These are phyloP conservation scores for Pogonognathellus flavescens DNA, from an alignment of 1,140 invertebrate species.

Conservation along the genomic window DNA sequence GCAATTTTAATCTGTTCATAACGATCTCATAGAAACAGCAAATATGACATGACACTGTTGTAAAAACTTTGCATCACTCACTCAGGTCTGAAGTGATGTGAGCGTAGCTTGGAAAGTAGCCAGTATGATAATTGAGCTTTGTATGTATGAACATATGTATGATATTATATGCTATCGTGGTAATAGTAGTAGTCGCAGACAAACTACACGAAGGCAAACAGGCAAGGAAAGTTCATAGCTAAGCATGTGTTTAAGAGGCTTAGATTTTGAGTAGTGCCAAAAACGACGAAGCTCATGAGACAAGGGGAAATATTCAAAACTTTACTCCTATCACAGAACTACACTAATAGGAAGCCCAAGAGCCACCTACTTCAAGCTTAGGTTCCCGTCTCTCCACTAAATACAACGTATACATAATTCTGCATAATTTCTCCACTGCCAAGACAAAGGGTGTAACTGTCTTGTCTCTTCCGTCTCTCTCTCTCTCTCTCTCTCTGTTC, in stretches of 20 bases:
- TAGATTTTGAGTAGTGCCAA: slow-evolving; percentile 35
- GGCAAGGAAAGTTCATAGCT: not conserved
- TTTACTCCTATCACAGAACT: not conserved
- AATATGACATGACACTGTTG: slow-evolving; percentile 46
- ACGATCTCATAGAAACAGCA: slow-evolving; percentile 44
- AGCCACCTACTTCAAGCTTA: not conserved
- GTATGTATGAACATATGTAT: slow-evolving; percentile 29
- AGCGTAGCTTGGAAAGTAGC: slow-evolving; percentile 26
- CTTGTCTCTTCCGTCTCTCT: slow-evolving; percentile 4
- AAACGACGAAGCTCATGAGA: slow-evolving; percentile 15
- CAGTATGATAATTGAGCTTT: slow-evolving; percentile 45
- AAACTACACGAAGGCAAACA: not conserved
- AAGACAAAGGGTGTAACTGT: slow-evolving; percentile 23
- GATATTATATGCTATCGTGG: not conserved
- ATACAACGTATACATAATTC: slow-evolving; percentile 9
- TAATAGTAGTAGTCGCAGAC: not conserved
- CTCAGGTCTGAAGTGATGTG: slow-evolving; percentile 26
- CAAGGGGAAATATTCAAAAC: slow-evolving; percentile 23
- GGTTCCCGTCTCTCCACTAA: not conserved
- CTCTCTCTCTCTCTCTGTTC: not conserved
- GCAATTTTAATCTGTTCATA: slow-evolving; percentile 34
- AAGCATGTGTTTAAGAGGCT: slow-evolving; percentile 30
- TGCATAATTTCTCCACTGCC: slow-evolving; percentile 27
- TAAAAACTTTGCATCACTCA: slow-evolving; percentile 50
- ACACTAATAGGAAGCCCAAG: not conserved